Percentiles rank a stretch among this genome's conserved stretches.
Conservation (phyloP, 2,797 vertebrate species). For the Microctenopoma lineatum region DNA sequence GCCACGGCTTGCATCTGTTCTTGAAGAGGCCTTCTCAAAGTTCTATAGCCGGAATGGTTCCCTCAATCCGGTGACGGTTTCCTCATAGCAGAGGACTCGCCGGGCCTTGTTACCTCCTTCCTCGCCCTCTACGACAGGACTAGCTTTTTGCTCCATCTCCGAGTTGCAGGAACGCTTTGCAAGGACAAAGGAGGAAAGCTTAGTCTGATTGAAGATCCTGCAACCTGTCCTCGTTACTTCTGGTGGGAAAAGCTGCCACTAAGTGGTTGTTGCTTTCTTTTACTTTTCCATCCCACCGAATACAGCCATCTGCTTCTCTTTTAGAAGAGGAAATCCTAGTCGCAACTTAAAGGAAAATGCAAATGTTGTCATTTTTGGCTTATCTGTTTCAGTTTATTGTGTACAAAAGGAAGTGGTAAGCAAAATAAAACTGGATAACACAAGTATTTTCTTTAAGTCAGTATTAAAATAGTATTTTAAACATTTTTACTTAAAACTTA, state of each 20-base stretch:
- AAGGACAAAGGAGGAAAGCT: conserved; percentile 63
- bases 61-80: conserved; percentile 94
- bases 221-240: conserved; percentile 63
- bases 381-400: conserved; percentile 39
- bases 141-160: conserved; percentile 63
- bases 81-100: conserved; percentile 86
- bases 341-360: conserved; percentile 70
- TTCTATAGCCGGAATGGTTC: conserved; percentile 94
- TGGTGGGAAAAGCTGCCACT: conserved; percentile 77
- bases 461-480: conserved; percentile 82
- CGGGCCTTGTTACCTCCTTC: conserved; percentile 48
- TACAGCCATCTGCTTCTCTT: conserved; percentile 81
- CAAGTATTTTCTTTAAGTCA: conserved; percentile 73
- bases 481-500: conserved; percentile 74
- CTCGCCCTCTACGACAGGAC: conserved; percentile 66
- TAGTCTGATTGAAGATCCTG: conserved; percentile 66
- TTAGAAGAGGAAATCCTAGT: conserved; percentile 74
- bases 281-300: conserved; percentile 43
- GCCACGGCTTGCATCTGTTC: conserved; percentile 91
- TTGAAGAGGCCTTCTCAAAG: conserved; percentile 96
- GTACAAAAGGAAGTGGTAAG: conserved; percentile 34
- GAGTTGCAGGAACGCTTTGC: conserved; percentile 66
- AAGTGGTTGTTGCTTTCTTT: conserved; percentile 70
- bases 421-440: conserved; percentile 26
- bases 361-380: conserved; percentile 55